Evolutionary conservation across 2,113 vertebrate species (phyloP).

Genomic region (Astur gentilis): DNA sequence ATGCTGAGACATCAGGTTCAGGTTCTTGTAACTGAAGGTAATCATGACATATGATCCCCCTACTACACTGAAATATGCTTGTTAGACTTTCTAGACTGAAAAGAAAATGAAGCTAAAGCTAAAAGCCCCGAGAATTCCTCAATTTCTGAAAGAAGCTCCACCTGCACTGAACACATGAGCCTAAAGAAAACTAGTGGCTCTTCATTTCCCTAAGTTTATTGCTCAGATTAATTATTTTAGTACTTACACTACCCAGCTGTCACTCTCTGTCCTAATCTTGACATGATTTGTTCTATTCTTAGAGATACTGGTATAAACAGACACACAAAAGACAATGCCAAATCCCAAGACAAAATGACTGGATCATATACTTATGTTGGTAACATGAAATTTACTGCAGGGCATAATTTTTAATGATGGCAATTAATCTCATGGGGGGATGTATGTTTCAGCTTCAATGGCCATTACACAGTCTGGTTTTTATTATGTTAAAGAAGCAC

Average conservation of each 20-base stretch:
- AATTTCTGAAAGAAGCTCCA: background rate
- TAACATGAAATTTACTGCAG: constrained; percentile 18
- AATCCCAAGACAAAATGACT: background rate
- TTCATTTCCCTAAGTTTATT: background rate
- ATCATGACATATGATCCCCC: background rate
- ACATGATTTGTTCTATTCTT: constrained; percentile 7
- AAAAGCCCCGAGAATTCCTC: background rate
- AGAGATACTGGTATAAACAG: background rate
- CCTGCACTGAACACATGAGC: background rate
- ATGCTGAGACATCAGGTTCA: background rate
- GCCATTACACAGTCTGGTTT: background rate
- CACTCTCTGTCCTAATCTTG: background rate
- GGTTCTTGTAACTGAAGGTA: background rate
- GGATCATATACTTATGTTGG: background rate
- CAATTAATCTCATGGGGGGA: background rate
- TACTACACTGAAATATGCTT: background rate
- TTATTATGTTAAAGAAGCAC: background rate
- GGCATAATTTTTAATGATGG: background rate
- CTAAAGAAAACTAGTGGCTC: background rate
- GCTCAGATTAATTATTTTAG: background rate
- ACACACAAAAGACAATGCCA: background rate
- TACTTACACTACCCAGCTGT: background rate
- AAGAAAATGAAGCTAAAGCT: background rate
- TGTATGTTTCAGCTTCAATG: background rate
- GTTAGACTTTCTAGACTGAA: background rate